Percentiles rank a stretch among this genome's conserved stretches.
These are phyloP conservation scores for Babylonia areolata DNA, from an alignment of 1,140 invertebrate genomes.

Conservation along the genomic window DNA sequence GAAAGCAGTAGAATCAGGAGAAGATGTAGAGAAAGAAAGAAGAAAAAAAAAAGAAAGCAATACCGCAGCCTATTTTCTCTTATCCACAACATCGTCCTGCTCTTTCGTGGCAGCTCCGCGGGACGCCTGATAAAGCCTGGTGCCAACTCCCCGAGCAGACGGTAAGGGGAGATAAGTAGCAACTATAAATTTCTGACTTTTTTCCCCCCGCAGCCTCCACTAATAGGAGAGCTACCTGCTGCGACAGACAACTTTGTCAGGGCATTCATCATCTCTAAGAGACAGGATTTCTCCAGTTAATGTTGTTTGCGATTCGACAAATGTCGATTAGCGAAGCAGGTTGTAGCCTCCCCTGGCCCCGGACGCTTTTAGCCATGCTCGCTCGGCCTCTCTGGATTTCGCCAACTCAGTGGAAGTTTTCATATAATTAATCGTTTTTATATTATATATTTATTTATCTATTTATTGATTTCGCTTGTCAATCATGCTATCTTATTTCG, in stretches of 20 bases:
- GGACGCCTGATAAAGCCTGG: background rate
- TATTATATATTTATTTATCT: too few species aligned
- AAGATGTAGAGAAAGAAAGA: background rate
- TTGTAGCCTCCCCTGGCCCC: background rate
- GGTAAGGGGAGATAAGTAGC: constrained; percentile 1
- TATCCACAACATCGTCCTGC: constrained; percentile 2
- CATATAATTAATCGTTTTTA: too few species aligned
- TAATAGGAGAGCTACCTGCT: background rate
- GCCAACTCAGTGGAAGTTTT: too few species aligned
- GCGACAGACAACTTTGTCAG: background rate
- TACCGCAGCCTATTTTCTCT: background rate
- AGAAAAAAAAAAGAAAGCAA: background rate
- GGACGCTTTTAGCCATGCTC: background rate
- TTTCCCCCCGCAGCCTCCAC: background rate
- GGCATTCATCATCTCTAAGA: constrained; percentile 7
- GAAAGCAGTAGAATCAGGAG: background rate
- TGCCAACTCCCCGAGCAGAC: background rate
- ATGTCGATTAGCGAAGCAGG: constrained; percentile 1
- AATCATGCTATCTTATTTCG: too few species aligned
- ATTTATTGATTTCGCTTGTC: too few species aligned
- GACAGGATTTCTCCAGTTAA: constrained; percentile 8
- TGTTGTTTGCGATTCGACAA: constrained; percentile 7
- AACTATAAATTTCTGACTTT: background rate
- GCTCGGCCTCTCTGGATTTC: too few species aligned
- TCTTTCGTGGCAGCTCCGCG: background rate